Base-by-base conservation (phyloP, 2,888 invertebrate species). In the Napeogenes inachia region DNA sequence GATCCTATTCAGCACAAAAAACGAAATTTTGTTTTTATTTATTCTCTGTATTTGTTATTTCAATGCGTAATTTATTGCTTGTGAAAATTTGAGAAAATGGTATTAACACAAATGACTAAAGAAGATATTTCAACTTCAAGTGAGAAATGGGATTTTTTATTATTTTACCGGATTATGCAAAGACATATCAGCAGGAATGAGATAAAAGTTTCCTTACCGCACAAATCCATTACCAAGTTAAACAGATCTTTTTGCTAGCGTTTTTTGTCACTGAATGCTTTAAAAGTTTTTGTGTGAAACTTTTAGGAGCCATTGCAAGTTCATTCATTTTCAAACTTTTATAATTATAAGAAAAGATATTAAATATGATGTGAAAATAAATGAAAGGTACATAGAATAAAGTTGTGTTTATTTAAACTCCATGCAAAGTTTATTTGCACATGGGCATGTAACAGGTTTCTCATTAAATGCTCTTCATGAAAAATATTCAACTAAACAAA, bases 211-310 rank as follows among this genome's bases (percentile, higher is more conserved):
- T 76, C 71, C 71, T 82, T 78, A 87, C 85, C 82, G 79, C 84
- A 78, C 78, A 84, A 85, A 84, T 84, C 85, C 85, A 87, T 86
- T 87, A 81, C 79, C 76, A 85, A 85, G 84, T 85, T 82, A 84
- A 85, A 87, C 82, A 86, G 82, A 82, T 82, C 80, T 82, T 79
- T 80, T 77, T 70, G 67, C 72, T 75, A 73, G 54, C 70, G 72
- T 82, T 84, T 42, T 85, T 84, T 81, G 77, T 80, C 80, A 80
- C 80, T 81, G 79, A 81, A 81, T 78, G 72, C 71, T 68, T 71
- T 63, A 67, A 63, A 74, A 72, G 71, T 79, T 80, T 77, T 78
- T 71, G 74, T 76, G 77, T 78, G 76, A 76, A 75, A 76, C 42
- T 81, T 82, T 80, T 79, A 75, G 73, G 74, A 10, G 79, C 76